Base-by-base conservation (phyloP, 2,797 vertebrate species). In the Phoebastria nigripes region DNA sequence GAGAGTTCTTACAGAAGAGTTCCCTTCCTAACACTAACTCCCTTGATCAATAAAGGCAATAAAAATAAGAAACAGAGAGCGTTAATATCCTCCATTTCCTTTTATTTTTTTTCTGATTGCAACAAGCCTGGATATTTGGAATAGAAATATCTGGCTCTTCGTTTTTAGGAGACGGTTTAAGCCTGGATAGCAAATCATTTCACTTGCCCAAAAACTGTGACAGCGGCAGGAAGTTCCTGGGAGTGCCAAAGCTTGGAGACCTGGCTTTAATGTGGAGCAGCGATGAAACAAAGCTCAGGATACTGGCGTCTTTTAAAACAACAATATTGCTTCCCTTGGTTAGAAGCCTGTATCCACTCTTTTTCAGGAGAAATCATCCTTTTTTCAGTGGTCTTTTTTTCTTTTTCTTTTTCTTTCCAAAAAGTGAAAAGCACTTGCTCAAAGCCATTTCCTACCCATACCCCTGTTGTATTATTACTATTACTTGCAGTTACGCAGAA, bases 21-120 rank as follows among this genome's bases (percentile, higher is more conserved):
- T 87, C 42, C 80, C 15, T 21, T 42, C 62, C 65, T 6, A 11
- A 21, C 63, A 19, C 42, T 47, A 39, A 69, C 78, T 79, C 84
- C 59, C 31, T 31, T 8, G 6, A 54, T 79, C 81, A 54, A 65
- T 72, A 47, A 63, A 52, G 61, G 31, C 73, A 44, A 49, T 65
- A 82, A 92, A 93, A 91, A 46, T 22, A 62, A 79, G 59, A 83
- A 89, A 56, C 24, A 2, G 83, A 66, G 39, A 6, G 52, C 82
- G n/a, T 82, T 87, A 55, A 72, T 72, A 72, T 58, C 42, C 67
- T 52, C 62, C 26, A 39, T 80, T 91, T 79, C 46, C 78, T 92
- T 94, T 89, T 85, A 56, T 92, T 87, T 72, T 61, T 77, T 33
- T 18, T 12, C 71, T 71, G 2, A 29, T 89, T 58, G 24, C 19